A percentile compares a stretch with the other conserved stretches of the same genome.
phyloP scores from a whole-genome alignment of 2,797 vertebrate genomes.

The Anas bernieri region DNA sequence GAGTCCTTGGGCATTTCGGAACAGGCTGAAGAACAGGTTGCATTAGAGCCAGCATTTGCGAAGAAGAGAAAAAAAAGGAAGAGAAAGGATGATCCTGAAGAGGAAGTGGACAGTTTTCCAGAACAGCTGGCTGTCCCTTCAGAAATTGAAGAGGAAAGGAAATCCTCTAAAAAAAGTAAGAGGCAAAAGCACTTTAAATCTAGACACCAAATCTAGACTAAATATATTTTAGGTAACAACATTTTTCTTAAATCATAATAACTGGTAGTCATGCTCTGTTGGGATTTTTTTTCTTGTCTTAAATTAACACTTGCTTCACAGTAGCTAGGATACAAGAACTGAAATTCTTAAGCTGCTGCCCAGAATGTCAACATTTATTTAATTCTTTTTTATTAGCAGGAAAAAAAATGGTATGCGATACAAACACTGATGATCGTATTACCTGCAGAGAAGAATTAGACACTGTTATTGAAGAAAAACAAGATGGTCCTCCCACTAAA shows the following conservation, averaged over 20 bases:
- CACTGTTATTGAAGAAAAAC: neutral
- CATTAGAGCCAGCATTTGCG: slow-evolving; percentile 29
- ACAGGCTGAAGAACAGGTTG: slow-evolving; percentile 67
- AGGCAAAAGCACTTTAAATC: neutral
- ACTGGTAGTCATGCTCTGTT: neutral
- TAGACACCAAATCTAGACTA: neutral
- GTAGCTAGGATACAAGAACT: neutral
- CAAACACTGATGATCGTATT: neutral
- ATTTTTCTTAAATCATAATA: neutral
- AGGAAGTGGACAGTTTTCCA: slow-evolving; percentile 36
- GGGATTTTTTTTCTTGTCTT: neutral
- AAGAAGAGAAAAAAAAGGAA: slow-evolving; percentile 81
- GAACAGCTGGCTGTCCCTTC: slow-evolving; percentile 24
- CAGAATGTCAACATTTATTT: neutral
- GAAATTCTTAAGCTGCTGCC: neutral
- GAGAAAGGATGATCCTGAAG: slow-evolving; percentile 67
- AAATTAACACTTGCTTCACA: neutral
- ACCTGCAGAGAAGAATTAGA: slow-evolving; percentile 14
- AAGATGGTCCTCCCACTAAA: neutral
- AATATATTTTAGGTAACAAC: neutral
- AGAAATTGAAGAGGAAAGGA: slow-evolving; percentile 31
- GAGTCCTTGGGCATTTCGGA: slow-evolving; percentile 68
- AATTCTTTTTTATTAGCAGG: slow-evolving; percentile 49
- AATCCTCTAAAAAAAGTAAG: slow-evolving; percentile 71
- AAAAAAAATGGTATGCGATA: neutral